These are phyloP conservation scores for Mallotus villosus DNA, from an alignment of 2,797 vertebrate genomes.

Conservation along the genomic window DNA sequence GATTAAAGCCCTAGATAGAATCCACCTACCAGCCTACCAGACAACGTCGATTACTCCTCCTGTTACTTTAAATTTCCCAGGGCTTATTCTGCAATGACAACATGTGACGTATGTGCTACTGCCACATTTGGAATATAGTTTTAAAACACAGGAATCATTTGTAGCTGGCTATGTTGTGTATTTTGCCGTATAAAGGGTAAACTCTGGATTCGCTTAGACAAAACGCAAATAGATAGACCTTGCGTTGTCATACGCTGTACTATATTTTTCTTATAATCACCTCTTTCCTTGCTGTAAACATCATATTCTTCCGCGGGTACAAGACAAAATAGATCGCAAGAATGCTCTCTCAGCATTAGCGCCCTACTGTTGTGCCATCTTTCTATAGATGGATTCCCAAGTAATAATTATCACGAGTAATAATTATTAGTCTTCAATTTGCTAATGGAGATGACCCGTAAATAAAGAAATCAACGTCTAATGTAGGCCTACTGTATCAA, in stretches of 20 bases:
- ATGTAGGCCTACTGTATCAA: too few relatives aligned
- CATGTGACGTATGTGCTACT: background rate
- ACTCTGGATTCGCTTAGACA: background rate
- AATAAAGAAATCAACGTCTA: too few relatives aligned
- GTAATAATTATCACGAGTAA: background rate
- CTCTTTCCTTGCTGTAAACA: conserved; percentile 70
- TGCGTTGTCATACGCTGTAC: conserved; percentile 20
- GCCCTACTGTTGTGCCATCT: background rate
- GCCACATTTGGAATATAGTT: background rate
- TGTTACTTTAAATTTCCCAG: background rate
- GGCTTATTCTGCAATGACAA: background rate
- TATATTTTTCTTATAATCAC: conserved; percentile 51
- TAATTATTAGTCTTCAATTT: conserved; percentile 9
- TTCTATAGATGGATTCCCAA: background rate
- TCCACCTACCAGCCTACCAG: background rate
- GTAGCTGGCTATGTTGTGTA: background rate
- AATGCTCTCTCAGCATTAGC: background rate
- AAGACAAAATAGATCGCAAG: conserved; percentile 59
- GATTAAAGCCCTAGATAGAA: too few relatives aligned
- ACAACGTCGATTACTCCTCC: background rate
- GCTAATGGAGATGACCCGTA: conserved; percentile 13
- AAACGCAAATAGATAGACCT: background rate
- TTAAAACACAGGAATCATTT: background rate
- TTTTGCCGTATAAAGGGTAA: background rate
- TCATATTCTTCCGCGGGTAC: conserved; percentile 66